Evolutionary conservation across 1,140 invertebrate species (phyloP).

Genomic region (Drosophila fuyamai): DNA sequence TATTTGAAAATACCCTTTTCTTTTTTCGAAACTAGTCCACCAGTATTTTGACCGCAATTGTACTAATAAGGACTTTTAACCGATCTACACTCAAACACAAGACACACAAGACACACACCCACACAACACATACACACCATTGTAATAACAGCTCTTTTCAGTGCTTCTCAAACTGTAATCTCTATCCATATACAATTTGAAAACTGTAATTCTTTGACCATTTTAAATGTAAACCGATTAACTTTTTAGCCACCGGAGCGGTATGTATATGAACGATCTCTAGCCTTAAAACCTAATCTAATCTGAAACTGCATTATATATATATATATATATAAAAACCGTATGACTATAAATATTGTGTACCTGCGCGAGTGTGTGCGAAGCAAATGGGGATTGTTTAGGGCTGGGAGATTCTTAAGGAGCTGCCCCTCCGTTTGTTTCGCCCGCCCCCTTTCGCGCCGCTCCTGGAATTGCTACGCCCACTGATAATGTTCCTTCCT

Average conservation of each 20-base stretch:
- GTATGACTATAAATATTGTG: slow-evolving; percentile 27
- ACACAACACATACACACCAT: slow-evolving; percentile 36
- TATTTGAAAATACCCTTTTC: too few species aligned
- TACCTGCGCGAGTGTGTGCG: slow-evolving; percentile 30
- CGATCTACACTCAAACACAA: not conserved
- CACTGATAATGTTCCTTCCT: slow-evolving; percentile 60
- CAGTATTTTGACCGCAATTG: not conserved
- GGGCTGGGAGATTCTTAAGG: not conserved
- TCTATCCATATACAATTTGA: slow-evolving; percentile 57
- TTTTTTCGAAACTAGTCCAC: not conserved
- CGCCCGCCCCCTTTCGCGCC: slow-evolving; percentile 12
- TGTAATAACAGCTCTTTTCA: slow-evolving; percentile 83
- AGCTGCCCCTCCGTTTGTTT: slow-evolving; percentile 17
- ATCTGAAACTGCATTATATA: slow-evolving; percentile 47
- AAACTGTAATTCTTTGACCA: slow-evolving; percentile 62
- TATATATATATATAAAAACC: slow-evolving; percentile 38
- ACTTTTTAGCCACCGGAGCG: slow-evolving; percentile 81
- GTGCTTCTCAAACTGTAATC: slow-evolving; percentile 75
- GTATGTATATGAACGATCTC: slow-evolving; percentile 79
- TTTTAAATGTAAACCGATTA: slow-evolving; percentile 70
- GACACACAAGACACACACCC: slow-evolving; percentile 4
- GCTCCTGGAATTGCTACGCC: slow-evolving; percentile 4
- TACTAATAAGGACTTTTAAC: slow-evolving; percentile 4
- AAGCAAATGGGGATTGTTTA: slow-evolving; percentile 13
- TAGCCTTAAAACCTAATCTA: slow-evolving; percentile 54